Base-by-base conservation (phyloP, 2,888 invertebrate genomes). In the Amphipyra tragopoginis region DNA sequence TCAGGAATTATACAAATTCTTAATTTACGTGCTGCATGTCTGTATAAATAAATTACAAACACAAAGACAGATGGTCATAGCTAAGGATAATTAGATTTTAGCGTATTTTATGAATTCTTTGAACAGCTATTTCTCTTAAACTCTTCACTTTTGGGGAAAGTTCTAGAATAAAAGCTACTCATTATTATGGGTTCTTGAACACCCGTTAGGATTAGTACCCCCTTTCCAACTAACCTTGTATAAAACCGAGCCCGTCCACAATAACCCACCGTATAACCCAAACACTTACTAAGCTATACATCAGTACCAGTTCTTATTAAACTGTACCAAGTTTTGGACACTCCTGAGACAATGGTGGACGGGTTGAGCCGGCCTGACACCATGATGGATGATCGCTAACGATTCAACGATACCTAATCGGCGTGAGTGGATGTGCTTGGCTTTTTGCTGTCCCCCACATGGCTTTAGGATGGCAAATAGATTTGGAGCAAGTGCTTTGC, bases 361-460 rank as follows among this genome's bases (percentile, higher is more conserved):
- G 80, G 79, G 82, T 82, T 81, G 75, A 80, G 75, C 81, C 72
- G 34, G 56, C 49, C 55, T 74, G 87, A 85, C 87, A 86, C 71
- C 58, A 83, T 88, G 89, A 89, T 88, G 69, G 86, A 87, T 86
- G 83, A 79, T 75, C 76, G 72, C 80, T 81, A 83, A 83, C 81
- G 82, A 82, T 84, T 79, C 74, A 67, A 74, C 68, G 75, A 77
- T 78, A 77, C 66, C 80, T 83, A 85, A 85, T 85, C 81, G 81
- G 70, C 45, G 74, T 71, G 75, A 86, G 85, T 81, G 81, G 72
- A 72, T 67, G 68, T 66, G 66, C 61, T 54, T 63, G 62, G 62
- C 53, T 77, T 83, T 79, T 80, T 69, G 76, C 59, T 43, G 44
- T 21, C 33, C 45, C 61, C 33, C 66, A 70, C 67, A 61, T 65